These are phyloP conservation scores for Anolis apletophallus DNA, from an alignment of 2,797 vertebrate species.

Conservation along the genomic window DNA sequence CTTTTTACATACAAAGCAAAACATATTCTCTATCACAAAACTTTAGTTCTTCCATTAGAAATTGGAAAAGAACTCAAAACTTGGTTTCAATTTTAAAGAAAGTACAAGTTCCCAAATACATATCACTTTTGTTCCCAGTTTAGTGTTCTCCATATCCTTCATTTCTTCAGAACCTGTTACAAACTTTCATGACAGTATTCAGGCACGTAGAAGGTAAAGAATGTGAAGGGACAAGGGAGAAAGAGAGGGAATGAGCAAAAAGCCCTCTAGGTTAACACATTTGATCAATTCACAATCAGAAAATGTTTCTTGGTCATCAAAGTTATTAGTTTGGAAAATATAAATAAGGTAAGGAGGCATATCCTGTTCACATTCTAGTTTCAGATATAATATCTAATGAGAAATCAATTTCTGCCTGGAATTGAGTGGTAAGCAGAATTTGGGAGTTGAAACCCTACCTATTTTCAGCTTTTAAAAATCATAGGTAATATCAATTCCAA, in stretches of 20 bases:
- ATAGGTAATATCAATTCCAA: not conserved
- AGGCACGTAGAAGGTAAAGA: not conserved
- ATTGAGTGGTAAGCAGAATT: not conserved
- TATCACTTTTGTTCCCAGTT: not conserved
- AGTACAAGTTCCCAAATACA: not conserved
- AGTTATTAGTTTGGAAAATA: not conserved
- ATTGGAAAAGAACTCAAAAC: not conserved
- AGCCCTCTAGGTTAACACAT: too few species aligned
- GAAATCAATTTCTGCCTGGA: not conserved
- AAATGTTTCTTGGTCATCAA: not conserved
- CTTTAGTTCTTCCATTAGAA: too few species aligned
- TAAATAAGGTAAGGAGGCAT: not conserved
- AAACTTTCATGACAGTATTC: not conserved
- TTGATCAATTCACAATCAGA: not conserved
- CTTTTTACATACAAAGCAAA: not conserved
- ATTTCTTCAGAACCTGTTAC: not conserved
- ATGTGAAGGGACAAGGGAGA: too few species aligned
- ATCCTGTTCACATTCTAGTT: not conserved
- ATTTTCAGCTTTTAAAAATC: not conserved
- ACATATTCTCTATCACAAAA: not conserved
- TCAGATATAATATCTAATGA: not conserved
- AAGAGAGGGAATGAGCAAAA: too few species aligned
- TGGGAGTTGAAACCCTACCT: not conserved
- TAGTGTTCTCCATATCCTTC: not conserved
- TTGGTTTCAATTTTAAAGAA: not conserved